Conservation (phyloP, 2,113 vertebrate genomes). For the Plectropomus leopardus region DNA sequence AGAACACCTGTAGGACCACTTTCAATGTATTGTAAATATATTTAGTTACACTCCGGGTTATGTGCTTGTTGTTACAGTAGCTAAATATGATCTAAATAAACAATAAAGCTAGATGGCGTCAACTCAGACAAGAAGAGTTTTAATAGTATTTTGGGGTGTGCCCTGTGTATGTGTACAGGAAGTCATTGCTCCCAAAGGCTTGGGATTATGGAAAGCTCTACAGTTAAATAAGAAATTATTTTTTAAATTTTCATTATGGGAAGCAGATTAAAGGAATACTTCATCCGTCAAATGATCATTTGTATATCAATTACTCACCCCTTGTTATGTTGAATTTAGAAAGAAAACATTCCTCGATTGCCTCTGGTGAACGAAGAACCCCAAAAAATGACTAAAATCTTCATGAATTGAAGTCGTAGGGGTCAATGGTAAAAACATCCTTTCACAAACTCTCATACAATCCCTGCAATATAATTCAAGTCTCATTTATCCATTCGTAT, state of each 20-base stretch:
- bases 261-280: neutral
- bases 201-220: neutral
- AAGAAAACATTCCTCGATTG: too few species aligned
- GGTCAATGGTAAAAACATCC: too few species aligned
- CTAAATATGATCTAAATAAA: neutral
- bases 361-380: too few species aligned
- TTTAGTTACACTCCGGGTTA: too few species aligned
- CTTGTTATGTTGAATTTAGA: too few species aligned
- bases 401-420: too few species aligned
- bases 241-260: neutral
- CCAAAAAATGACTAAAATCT: too few species aligned
- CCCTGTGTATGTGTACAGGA: neutral
- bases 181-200: neutral
- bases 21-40: conserved; percentile 1
- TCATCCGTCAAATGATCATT: too few species aligned
- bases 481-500: too few species aligned
- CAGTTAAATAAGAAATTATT: neutral
- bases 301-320: too few species aligned
- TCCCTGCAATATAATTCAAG: too few species aligned
- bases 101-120: conserved; percentile 1
- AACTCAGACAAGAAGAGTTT: neutral
- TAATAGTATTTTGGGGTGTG: conserved; percentile 11
- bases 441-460: too few species aligned
- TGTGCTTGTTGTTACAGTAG: neutral
- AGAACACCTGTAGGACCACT: neutral